A percentile compares a stretch with the other conserved stretches of the same genome.
phyloP scores from a whole-genome alignment of 2,113 vertebrate genomes.

The Urocynchramus pylzowi region DNA sequence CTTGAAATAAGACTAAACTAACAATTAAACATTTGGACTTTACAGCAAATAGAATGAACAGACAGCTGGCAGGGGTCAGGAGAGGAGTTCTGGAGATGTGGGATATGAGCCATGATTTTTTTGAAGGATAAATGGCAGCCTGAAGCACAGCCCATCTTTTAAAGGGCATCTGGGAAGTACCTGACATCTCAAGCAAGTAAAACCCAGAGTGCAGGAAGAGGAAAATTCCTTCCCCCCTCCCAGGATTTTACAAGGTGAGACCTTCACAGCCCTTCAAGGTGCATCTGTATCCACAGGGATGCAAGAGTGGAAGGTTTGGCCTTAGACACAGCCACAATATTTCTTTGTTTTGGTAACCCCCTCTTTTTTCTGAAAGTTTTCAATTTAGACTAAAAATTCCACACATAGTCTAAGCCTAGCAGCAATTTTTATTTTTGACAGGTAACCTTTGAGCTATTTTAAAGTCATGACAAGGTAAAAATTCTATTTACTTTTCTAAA shows the following conservation, averaged over 20 bases:
- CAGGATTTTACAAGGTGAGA: background rate
- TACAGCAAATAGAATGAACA: background rate
- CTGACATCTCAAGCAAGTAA: background rate
- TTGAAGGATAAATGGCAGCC: background rate
- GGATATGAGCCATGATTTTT: background rate
- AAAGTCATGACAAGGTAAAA: background rate
- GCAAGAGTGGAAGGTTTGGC: background rate
- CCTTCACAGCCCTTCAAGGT: background rate
- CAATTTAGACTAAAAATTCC: background rate
- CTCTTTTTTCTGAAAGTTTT: background rate
- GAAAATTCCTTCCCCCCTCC: background rate
- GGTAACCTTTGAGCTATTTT: background rate
- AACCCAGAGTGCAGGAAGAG: background rate
- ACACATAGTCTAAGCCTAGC: background rate
- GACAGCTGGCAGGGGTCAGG: background rate
- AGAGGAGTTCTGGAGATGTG: background rate
- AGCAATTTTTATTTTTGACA: background rate
- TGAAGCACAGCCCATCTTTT: background rate
- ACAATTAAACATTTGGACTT: background rate
- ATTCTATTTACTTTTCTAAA: background rate
- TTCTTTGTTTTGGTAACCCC: background rate
- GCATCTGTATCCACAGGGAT: rapidly evolving
- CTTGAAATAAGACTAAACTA: background rate
- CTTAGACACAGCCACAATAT: background rate
- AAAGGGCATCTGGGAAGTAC: background rate